phyloP scores from a whole-genome alignment of 2,888 invertebrate species.

The Chorisops tibialis region DNA sequence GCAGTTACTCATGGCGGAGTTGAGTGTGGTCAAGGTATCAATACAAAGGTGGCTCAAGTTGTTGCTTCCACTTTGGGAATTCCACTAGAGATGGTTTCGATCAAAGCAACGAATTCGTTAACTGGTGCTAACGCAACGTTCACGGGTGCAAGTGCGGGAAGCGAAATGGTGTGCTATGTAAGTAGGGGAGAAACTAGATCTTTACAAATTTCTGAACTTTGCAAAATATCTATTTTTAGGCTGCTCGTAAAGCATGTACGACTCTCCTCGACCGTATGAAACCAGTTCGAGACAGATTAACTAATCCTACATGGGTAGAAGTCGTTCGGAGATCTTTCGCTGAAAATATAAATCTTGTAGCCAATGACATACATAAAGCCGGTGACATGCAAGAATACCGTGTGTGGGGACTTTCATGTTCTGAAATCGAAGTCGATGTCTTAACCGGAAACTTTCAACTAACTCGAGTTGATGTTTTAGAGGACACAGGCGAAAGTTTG shows the following conservation, averaged over 20 bases:
- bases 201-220: too few species aligned
- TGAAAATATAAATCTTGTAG: slow-evolving; percentile 37
- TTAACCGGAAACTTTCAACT: slow-evolving; percentile 68
- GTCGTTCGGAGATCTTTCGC: slow-evolving; percentile 34
- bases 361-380: slow-evolving; percentile 36
- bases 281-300: slow-evolving; percentile 25
- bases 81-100: slow-evolving; percentile 60
- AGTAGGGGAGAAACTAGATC: slow-evolving; percentile 28
- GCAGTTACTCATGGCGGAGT: slow-evolving; percentile 66
- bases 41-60: slow-evolving; percentile 72
- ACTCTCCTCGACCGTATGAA: too few species aligned
- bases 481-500: slow-evolving; percentile 65
- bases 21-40: too few species aligned
- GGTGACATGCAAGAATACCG: slow-evolving; percentile 56
- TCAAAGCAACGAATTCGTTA: slow-evolving; percentile 62
- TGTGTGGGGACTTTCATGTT: slow-evolving; percentile 59
- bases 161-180: slow-evolving; percentile 59
- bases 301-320: slow-evolving; percentile 30
- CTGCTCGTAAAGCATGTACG: slow-evolving; percentile 28
- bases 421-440: slow-evolving; percentile 70
- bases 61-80: slow-evolving; percentile 66
- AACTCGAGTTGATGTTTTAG: slow-evolving; percentile 63
- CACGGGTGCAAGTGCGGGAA: slow-evolving; percentile 66
- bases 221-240: slow-evolving; percentile 13
- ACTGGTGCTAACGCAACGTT: slow-evolving; percentile 60